phyloP scores from a whole-genome alignment of 2,797 vertebrate genomes.

The Margarornis squamiger region DNA sequence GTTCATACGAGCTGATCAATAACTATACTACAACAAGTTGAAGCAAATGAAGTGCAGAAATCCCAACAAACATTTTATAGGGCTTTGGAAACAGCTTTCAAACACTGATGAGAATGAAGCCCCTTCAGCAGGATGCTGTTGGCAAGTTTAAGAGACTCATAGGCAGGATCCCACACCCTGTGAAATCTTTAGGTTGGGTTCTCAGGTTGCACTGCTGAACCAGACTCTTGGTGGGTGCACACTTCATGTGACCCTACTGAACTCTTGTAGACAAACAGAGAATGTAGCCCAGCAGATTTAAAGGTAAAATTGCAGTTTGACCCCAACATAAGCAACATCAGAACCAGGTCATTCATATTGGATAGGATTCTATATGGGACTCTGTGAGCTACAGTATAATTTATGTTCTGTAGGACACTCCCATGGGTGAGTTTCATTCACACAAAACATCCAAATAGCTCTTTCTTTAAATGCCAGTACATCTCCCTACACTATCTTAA shows the following conservation, averaged over 20 bases:
- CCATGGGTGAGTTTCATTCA: background rate
- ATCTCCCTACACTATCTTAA: background rate
- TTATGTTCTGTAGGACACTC: background rate
- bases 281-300: background rate
- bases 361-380: background rate
- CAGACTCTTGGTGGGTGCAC: background rate
- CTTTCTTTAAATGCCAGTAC: background rate
- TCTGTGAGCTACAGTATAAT: background rate
- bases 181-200: background rate
- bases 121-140: background rate
- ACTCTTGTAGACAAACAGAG: background rate
- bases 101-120: background rate
- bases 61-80: background rate
- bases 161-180: background rate
- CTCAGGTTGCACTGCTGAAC: background rate
- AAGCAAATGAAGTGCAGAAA: background rate
- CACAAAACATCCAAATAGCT: background rate
- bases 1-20: background rate
- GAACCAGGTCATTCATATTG: background rate
- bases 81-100: background rate
- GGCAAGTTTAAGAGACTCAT: background rate
- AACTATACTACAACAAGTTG: background rate
- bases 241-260: background rate
- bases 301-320: background rate
- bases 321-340: background rate